A percentile compares a stretch with the other conserved stretches of the same genome.
Conservation (phyloP, 2,797 vertebrate genomes). For the Enteromius afrohamiltoni region DNA sequence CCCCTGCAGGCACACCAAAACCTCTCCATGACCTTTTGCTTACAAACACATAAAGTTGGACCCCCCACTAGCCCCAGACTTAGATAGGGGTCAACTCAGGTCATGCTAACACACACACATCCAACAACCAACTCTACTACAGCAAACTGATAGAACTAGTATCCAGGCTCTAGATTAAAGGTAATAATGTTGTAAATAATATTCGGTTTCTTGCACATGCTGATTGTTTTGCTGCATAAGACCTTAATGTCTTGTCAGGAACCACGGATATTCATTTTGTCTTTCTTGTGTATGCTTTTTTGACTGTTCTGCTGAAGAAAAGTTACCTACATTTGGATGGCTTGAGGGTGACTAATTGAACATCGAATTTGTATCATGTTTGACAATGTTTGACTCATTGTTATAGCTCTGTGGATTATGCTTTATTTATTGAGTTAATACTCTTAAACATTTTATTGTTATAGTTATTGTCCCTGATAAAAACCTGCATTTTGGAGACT, state of each 20-base stretch:
- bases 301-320: neutral
- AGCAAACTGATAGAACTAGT: neutral
- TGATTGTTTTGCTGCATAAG: neutral
- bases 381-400: neutral
- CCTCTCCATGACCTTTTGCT: slow-evolving; percentile 43
- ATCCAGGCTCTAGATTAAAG: neutral
- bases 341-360: neutral
- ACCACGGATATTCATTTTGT: neutral
- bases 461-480: neutral
- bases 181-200: neutral
- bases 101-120: slow-evolving; percentile 15
- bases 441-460: neutral
- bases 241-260: neutral
- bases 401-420: neutral
- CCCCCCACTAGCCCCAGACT: slow-evolving; percentile 67
- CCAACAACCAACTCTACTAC: neutral
- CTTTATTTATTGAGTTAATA: neutral
- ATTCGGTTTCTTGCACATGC: neutral
- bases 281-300: neutral
- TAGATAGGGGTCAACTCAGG: slow-evolving; percentile 62
- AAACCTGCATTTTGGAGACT: neutral
- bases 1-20: slow-evolving; percentile 45
- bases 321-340: neutral
- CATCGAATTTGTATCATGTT: neutral
- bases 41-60: slow-evolving; percentile 57